A percentile compares a stretch with the other conserved stretches of the same genome.
These are phyloP conservation scores for Chymomyza caudatula DNA, from an alignment of 2,888 invertebrate genomes.

Conservation along the genomic window DNA sequence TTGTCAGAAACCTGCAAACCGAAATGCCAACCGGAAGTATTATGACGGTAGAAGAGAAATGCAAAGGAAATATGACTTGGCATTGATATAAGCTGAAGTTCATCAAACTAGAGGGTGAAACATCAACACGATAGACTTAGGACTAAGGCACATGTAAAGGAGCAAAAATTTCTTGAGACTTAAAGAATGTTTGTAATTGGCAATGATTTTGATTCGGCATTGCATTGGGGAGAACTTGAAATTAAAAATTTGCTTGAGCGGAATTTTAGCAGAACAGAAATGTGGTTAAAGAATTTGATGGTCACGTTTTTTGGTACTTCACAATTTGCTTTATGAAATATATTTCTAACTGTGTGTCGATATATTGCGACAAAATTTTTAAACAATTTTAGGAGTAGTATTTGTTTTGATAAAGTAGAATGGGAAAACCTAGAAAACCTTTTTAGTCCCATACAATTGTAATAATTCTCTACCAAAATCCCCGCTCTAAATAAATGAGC, in stretches of 20 bases:
- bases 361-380: no score
- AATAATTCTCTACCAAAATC: no score
- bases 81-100: background rate
- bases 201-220: background rate
- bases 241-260: background rate
- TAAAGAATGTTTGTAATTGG: background rate
- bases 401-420: no score
- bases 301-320: background rate
- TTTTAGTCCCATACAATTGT: no score
- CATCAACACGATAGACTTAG: background rate
- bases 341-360: no score
- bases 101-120: background rate
- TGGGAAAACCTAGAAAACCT: no score
- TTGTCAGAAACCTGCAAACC: slow-evolving; percentile 42
- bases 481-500: no score
- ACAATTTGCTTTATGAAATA: background rate
- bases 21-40: slow-evolving; percentile 48
- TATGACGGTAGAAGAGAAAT: slow-evolving; percentile 45
- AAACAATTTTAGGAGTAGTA: no score
- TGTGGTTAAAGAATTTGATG: background rate
- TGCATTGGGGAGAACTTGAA: background rate
- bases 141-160: background rate
- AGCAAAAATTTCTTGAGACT: background rate
- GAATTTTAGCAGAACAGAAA: background rate
- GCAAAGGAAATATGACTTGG: slow-evolving; percentile 44